A percentile compares a stretch with the other conserved stretches of the same genome.
These are phyloP conservation scores for Cephalophus harveyi DNA, from an alignment of 2,113 vertebrate genomes.

Conservation along the genomic window DNA sequence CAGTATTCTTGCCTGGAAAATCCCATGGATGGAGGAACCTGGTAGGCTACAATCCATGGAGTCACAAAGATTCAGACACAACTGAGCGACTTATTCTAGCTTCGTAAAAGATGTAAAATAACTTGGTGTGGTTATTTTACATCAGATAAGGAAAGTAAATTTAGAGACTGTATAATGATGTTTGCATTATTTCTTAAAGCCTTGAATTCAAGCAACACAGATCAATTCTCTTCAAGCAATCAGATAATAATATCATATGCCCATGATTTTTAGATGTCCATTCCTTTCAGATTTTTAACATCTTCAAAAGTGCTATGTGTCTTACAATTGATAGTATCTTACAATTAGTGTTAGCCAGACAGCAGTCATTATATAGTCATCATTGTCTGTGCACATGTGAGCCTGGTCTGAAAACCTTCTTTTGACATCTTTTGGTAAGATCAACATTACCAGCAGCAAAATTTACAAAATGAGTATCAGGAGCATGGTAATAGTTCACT, in stretches of 20 bases:
- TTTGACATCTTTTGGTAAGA: neutral
- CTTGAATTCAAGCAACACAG: constrained; percentile 69
- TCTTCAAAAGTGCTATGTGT: neutral
- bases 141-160: neutral
- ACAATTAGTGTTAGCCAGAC: neutral
- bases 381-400: neutral
- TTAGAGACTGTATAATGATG: neutral
- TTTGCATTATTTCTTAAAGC: constrained; percentile 3
- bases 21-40: too few species aligned
- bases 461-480: constrained; percentile 1
- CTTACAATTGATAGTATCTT: neutral
- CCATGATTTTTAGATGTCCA: neutral
- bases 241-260: neutral
- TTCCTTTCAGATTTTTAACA: constrained; percentile 12
- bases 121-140: neutral
- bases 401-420: neutral
- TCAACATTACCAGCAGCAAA: neutral
- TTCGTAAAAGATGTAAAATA: neutral
- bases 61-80: too few species aligned
- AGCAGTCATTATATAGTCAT: neutral
- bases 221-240: neutral
- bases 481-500: neutral
- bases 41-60: too few species aligned
- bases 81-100: neutral
- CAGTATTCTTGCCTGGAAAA: too few species aligned